Percentiles rank a stretch among this genome's conserved stretches.
Evolutionary conservation across 2,888 invertebrate species (phyloP).

Genomic region (Apamea sordens): DNA sequence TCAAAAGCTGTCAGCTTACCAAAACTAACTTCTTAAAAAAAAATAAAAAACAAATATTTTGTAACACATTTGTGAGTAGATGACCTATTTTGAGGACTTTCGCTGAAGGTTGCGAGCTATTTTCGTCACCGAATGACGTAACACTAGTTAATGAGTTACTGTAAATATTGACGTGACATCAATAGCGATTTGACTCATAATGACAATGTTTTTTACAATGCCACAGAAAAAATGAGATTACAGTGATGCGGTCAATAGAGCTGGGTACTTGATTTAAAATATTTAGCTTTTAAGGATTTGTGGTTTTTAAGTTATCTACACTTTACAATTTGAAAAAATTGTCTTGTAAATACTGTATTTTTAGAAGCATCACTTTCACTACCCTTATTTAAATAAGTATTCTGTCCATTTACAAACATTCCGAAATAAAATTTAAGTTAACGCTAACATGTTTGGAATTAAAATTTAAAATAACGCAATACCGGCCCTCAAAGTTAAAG

Average conservation of each 20-base stretch:
- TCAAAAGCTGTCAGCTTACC: not conserved
- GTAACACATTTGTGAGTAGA: slow-evolving; percentile 1
- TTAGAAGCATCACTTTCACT: slow-evolving; percentile 17
- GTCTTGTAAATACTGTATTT: not conserved
- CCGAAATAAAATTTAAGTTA: not conserved
- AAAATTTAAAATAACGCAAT: not conserved
- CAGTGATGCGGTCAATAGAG: not conserved
- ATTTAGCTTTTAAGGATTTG: not conserved
- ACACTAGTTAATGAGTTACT: slow-evolving; percentile 27
- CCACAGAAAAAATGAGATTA: slow-evolving; percentile 21
- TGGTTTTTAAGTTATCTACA: slow-evolving; percentile 19
- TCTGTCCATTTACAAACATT: not conserved
- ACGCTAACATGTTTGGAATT: not conserved
- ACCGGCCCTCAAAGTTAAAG: too few relatives aligned
- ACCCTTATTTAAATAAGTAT: not conserved
- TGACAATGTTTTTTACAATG: slow-evolving; percentile 32
- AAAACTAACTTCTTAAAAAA: not conserved
- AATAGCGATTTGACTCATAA: slow-evolving; percentile 36
- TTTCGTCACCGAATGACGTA: slow-evolving; percentile 39
- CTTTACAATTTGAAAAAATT: too few relatives aligned
- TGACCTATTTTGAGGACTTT: slow-evolving; percentile 57
- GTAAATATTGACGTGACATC: slow-evolving; percentile 44
- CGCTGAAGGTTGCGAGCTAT: slow-evolving; percentile 54
- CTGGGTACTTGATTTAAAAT: slow-evolving; percentile 15
- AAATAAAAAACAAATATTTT: slow-evolving; percentile 1